These are phyloP conservation scores for Carposina sasakii DNA, from an alignment of 1,140 invertebrate species.

Conservation along the genomic window DNA sequence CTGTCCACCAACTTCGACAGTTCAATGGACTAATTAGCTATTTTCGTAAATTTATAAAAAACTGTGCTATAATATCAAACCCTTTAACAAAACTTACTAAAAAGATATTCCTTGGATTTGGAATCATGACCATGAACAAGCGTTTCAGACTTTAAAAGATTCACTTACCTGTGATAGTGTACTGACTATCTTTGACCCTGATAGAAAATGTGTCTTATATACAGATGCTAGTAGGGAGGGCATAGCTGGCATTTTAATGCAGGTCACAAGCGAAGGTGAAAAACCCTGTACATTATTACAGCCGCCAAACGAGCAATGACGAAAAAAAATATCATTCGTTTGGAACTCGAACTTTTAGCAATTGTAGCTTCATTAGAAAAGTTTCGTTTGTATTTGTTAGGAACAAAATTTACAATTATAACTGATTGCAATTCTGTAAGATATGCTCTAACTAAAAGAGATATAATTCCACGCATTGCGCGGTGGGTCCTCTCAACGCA, in stretches of 20 bases:
- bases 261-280: neutral
- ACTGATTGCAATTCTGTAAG: neutral
- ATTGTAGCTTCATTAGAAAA: neutral
- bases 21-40: conserved; percentile 14
- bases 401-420: neutral
- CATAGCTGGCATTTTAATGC: conserved; percentile 3
- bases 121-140: neutral
- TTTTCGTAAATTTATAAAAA: conserved; percentile 31
- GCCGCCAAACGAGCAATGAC: neutral
- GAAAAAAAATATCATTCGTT: conserved; percentile 3
- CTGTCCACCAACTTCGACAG: conserved; percentile 10
- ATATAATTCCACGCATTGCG: neutral
- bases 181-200: neutral
- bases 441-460: neutral
- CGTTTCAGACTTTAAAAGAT: conserved; percentile 1
- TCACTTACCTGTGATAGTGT: neutral
- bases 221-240: conserved; percentile 2
- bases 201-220: too few species aligned
- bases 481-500: neutral
- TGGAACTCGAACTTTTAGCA: conserved; percentile 1
- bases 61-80: too few species aligned
- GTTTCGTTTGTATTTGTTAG: conserved; percentile 1
- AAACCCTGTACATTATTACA: conserved; percentile 2
- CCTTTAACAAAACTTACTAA: too few species aligned
- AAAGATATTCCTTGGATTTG: too few species aligned